phyloP scores from a whole-genome alignment of 2,888 invertebrate species.

The Sthenelais limicola region DNA sequence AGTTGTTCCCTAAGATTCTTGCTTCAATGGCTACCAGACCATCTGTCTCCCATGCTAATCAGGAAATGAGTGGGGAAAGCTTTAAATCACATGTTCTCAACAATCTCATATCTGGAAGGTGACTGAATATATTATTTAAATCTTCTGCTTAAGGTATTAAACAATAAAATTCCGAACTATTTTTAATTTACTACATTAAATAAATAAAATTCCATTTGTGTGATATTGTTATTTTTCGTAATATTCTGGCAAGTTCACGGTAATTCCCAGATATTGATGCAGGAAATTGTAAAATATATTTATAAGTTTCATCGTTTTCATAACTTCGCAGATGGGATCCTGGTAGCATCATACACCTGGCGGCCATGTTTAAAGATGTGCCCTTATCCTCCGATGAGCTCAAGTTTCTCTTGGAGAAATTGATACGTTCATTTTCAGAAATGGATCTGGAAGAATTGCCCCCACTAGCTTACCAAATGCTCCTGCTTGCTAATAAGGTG shows the following conservation, averaged over 20 bases:
- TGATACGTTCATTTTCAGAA: conserved; percentile 64
- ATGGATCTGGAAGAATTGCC: conserved; percentile 69
- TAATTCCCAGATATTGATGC: too few species aligned
- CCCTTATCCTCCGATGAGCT: conserved; percentile 67
- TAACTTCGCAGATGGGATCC: conserved; percentile 63
- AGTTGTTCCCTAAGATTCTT: conserved; percentile 69
- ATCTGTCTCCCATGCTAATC: conserved; percentile 59
- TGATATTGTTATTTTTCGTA: too few species aligned
- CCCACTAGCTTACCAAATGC: conserved; percentile 70
- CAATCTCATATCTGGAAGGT: conserved; percentile 69
- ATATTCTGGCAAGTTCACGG: too few species aligned
- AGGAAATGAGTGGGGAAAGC: conserved; percentile 66
- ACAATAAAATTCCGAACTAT: too few species aligned
- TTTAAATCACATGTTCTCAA: conserved; percentile 69
- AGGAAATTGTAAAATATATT: too few species aligned
- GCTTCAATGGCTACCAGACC: conserved; percentile 64
- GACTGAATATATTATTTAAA: too few species aligned
- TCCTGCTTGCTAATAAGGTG: conserved; percentile 70
- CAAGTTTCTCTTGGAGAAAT: conserved; percentile 67
- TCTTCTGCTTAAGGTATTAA: too few species aligned
- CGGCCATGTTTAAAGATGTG: conserved; percentile 69
- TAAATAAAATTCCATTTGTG: too few species aligned
- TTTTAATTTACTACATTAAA: too few species aligned
- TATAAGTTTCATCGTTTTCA: too few species aligned
- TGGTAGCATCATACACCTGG: conserved; percentile 62